Conservation (phyloP, 2,888 invertebrate genomes). For the Leptopilina drosophilae region DNA sequence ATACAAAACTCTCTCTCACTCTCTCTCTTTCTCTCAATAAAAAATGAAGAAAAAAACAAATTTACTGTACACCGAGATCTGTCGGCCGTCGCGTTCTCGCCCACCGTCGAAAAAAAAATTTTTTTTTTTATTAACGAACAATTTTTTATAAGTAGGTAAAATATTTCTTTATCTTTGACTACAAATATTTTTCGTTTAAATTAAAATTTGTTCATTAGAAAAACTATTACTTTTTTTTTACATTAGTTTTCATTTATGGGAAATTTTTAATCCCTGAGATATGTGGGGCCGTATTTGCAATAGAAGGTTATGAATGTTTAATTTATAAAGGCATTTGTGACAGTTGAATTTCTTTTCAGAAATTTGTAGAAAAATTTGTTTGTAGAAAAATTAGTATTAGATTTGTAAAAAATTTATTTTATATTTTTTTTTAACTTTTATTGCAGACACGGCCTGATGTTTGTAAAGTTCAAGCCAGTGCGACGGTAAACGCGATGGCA, state of each 20-base stretch:
- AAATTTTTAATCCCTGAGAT: no score
- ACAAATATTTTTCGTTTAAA: not conserved
- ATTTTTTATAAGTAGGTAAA: not conserved
- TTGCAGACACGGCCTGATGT: not conserved
- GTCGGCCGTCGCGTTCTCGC: conserved; percentile 68
- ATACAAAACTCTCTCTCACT: conserved; percentile 46
- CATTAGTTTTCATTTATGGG: not conserved
- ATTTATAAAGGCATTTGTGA: no score
- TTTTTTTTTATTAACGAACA: not conserved
- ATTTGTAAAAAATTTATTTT: not conserved
- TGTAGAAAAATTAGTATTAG: not conserved
- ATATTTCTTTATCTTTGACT: conserved; percentile 2
- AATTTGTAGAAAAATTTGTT: no score
- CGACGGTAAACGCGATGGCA: conserved; percentile 69
- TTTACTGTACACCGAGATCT: conserved; percentile 74
- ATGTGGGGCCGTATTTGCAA: no score
- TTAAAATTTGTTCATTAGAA: not conserved
- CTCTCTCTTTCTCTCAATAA: conserved; percentile 25
- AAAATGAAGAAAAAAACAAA: conserved; percentile 63
- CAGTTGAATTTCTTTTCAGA: no score
- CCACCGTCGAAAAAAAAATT: not conserved
- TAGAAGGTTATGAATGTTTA: no score
- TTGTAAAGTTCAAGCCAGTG: conserved; percentile 41
- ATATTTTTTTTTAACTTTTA: not conserved
- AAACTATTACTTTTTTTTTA: not conserved